These are phyloP conservation scores for Bergia sp. DNA, from an alignment of 92 coral and sea anemone genomes.

Conservation along the genomic window DNA sequence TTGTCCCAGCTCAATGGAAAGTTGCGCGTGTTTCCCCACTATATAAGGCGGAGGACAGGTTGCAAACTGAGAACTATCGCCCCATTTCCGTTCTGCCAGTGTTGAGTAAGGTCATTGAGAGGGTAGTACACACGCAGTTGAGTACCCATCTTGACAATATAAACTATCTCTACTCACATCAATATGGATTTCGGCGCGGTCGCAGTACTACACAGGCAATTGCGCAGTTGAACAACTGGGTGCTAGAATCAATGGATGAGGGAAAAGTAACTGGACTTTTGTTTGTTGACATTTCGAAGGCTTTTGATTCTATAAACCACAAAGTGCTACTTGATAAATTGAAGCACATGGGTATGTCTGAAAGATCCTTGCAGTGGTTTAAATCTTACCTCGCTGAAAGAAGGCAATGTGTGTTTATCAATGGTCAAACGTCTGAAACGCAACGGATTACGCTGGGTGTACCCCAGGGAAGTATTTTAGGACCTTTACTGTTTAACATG, in stretches of 20 bases:
- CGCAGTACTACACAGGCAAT: constrained; percentile 55
- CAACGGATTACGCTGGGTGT: too few species aligned
- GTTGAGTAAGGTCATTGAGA: constrained; percentile 34
- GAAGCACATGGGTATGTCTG: constrained; percentile 42
- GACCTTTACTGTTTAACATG: constrained; percentile 41
- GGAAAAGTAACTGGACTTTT: too few species aligned
- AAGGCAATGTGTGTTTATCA: constrained; percentile 55
- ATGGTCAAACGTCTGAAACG: constrained; percentile 48
- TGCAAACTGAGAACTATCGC: constrained; percentile 60
- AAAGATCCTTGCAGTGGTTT: constrained; percentile 49
- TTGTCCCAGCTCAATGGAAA: constrained; percentile 56
- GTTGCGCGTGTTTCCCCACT: constrained; percentile 58
- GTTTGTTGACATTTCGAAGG: too few species aligned
- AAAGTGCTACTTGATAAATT: constrained; percentile 53
- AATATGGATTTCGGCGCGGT: constrained; percentile 50
- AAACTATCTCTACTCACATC: constrained; percentile 37
- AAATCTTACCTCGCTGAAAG: constrained; percentile 58
- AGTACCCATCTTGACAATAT: constrained; percentile 13
- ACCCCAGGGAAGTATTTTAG: constrained; percentile 37
- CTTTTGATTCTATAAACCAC: too few species aligned
- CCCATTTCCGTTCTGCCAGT: constrained; percentile 57
- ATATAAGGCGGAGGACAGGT: constrained; percentile 55
- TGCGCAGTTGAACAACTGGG: too few species aligned
- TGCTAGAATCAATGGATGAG: too few species aligned
- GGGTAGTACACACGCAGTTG: constrained; percentile 49